Conservation (phyloP, 2,113 vertebrate genomes). For the Megaceryle maxima region DNA sequence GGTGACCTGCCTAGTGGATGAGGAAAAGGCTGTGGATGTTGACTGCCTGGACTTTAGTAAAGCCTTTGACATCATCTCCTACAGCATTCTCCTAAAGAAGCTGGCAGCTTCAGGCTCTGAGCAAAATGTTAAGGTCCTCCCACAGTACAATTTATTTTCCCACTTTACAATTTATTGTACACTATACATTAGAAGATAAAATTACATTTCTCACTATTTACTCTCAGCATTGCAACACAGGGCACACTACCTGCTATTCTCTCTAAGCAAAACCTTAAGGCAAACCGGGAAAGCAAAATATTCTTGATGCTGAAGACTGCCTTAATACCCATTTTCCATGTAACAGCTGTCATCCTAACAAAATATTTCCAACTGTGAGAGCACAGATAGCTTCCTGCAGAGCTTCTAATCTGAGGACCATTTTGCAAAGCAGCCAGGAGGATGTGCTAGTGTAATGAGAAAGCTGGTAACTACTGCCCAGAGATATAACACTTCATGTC, state of each 20-base stretch:
- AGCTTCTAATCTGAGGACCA: slow-evolving; percentile 48
- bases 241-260: background rate
- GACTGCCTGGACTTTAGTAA: too few relatives aligned
- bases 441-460: slow-evolving; percentile 18
- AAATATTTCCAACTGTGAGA: slow-evolving; percentile 41
- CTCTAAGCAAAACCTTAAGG: background rate
- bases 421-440: slow-evolving; percentile 63
- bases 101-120: background rate
- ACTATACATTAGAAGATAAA: background rate
- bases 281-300: slow-evolving; percentile 4
- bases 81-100: too few relatives aligned
- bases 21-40: too few relatives aligned
- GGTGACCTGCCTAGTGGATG: too few relatives aligned
- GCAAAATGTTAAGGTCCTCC: background rate
- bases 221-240: background rate
- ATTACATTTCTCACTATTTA: background rate
- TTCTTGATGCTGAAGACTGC: background rate
- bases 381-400: slow-evolving; percentile 48
- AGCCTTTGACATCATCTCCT: too few relatives aligned
- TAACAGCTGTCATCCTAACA: slow-evolving; percentile 44
- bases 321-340: slow-evolving; percentile 31
- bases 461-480: slow-evolving; percentile 39
- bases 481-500: slow-evolving; percentile 29
- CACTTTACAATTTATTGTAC: background rate
- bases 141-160: background rate